phyloP scores from a whole-genome alignment of 2,113 vertebrate species.

The Apeltes quadracus region DNA sequence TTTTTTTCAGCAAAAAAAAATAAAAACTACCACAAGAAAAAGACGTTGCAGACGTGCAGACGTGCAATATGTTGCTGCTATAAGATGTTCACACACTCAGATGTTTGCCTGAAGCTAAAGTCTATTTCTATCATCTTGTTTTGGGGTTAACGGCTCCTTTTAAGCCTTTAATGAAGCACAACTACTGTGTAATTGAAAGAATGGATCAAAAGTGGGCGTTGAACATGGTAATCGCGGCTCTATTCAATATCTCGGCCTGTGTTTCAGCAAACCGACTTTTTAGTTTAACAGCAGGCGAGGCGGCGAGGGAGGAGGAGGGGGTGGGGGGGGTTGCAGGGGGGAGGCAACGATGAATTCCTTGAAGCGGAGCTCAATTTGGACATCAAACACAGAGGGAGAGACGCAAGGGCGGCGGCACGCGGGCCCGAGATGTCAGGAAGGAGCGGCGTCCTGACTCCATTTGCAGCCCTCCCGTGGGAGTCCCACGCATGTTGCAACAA shows the following conservation, averaged over 20 bases:
- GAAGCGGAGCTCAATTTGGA: slow-evolving; percentile 71
- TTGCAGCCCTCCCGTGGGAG: slow-evolving; percentile 65
- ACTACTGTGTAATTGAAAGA: neutral
- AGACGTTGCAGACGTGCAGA: neutral
- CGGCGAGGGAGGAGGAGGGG: slow-evolving; percentile 26
- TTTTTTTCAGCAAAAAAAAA: too few relatives aligned
- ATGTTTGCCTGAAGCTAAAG: neutral
- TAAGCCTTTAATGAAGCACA: neutral
- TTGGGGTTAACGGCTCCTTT: neutral
- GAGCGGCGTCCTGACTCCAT: slow-evolving; percentile 67
- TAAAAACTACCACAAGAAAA: too few relatives aligned
- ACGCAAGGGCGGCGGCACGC: slow-evolving; percentile 60
- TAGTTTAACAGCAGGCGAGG: slow-evolving; percentile 42
- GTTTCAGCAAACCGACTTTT: slow-evolving; percentile 27
- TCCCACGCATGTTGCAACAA: slow-evolving; percentile 75
- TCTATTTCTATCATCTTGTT: neutral
- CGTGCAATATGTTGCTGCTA: neutral
- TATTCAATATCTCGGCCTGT: neutral
- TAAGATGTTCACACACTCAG: neutral
- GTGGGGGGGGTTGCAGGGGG: slow-evolving; percentile 31
- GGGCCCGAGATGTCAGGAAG: slow-evolving; percentile 68
- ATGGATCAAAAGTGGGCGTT: neutral
- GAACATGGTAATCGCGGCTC: neutral
- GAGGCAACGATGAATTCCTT: slow-evolving; percentile 40
- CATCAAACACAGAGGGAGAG: slow-evolving; percentile 65